Base-by-base conservation (phyloP, 2,113 vertebrate species). In the Actinemys pallida region DNA sequence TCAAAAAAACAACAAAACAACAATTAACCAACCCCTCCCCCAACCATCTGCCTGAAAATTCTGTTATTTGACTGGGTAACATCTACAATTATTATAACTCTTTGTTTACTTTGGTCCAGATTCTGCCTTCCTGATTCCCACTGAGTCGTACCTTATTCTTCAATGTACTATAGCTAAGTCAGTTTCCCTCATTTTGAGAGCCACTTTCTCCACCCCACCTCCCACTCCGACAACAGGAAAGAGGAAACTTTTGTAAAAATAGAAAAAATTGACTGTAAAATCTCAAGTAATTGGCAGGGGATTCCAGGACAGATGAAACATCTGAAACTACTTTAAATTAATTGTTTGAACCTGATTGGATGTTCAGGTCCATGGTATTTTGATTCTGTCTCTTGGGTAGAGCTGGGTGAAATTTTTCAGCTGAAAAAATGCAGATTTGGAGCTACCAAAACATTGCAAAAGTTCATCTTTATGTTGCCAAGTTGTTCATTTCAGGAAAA, bases 141-240 rank as follows among this genome's bases (percentile, higher is more conserved):
- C 10, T 1, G 31, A 54, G 47, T 54, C 1, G 3, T 22, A 54
- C 53, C 53, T 54, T 54, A 22, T 54, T 54, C 20, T 54, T 54
- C 53, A 54, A 54, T 22, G 53, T 54, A 54, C 53, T 20, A 54
- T 35, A 84, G 14, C 56, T 90, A 22, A 83, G 82, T 57, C 82
- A 81, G 19, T 31, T 47, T 53, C 31, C 94, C 93, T 92, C 50
- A 42, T 75, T 95, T 91, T 95, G 83, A 88, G 31, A 93, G 29
- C 3, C 5, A 83, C 8, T 87, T 84, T 53, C 86, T 49, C 56
- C 80, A 42, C 42, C n/a, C 50, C 11, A 3, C 3, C 12, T 6
- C 7, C 76, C 35, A 86, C 42, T 6, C 5, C 1, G 3, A 49
- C 52, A 49, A 90, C 91, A 94, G 92, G 22, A 57, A 83, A 84